phyloP scores from a whole-genome alignment of 1,140 invertebrate genomes.

The Drosophila parvula region DNA sequence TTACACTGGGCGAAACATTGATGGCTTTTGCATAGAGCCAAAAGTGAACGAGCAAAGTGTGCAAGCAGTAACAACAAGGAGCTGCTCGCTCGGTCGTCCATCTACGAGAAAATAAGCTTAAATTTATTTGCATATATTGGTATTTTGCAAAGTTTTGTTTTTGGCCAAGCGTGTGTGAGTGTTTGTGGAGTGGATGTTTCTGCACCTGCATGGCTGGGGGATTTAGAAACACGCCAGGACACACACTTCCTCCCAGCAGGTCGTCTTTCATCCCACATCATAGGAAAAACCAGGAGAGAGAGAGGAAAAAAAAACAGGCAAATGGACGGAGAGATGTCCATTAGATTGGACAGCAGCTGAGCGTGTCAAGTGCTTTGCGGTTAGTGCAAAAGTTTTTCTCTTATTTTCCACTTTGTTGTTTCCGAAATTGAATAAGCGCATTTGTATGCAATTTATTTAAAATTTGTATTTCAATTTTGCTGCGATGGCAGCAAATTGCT shows the following conservation, averaged over 20 bases:
- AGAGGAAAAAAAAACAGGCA: not conserved
- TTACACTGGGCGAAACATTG: conserved; percentile 44
- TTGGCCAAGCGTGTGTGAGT: conserved; percentile 4
- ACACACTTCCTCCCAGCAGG: conserved; percentile 11
- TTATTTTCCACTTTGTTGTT: conserved; percentile 61
- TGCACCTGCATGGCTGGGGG: conserved; percentile 23
- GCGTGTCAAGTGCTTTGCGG: conserved; percentile 77
- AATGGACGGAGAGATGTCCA: conserved; percentile 36
- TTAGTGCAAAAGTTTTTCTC: conserved; percentile 59
- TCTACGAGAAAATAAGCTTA: conserved; percentile 55
- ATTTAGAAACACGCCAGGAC: conserved; percentile 37
- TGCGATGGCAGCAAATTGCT: conserved; percentile 50
- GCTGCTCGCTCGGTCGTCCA: conserved; percentile 13
- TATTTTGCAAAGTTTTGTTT: conserved; percentile 45
- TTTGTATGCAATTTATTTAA: conserved; percentile 78
- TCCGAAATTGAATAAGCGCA: conserved; percentile 72
- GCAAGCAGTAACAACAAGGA: conserved; percentile 4
- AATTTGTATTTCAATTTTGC: conserved; percentile 62
- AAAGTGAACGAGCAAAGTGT: conserved; percentile 19
- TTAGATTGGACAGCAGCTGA: conserved; percentile 73
- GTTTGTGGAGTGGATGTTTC: conserved; percentile 12
- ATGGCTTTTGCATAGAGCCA: conserved; percentile 25
- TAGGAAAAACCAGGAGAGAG: not conserved
- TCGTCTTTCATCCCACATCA: conserved; percentile 40
- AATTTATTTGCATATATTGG: conserved; percentile 69